Conservation (phyloP, 2,797 vertebrate genomes). For the Phylloscopus collybita region DNA sequence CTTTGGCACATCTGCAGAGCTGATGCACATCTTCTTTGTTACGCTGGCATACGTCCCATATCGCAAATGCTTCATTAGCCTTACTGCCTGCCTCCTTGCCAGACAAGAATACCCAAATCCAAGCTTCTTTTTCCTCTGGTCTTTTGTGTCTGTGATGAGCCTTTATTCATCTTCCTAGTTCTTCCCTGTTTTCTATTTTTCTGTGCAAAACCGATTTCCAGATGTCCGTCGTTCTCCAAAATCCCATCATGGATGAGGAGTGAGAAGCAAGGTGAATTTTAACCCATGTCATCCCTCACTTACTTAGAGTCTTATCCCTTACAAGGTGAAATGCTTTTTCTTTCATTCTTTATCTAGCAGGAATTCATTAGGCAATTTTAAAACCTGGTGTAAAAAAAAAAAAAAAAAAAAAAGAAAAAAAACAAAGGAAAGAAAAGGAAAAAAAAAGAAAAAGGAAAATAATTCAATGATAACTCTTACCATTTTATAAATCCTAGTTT, state of each 20-base stretch:
- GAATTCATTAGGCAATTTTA: background rate
- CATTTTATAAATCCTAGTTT: background rate
- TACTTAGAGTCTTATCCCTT: background rate
- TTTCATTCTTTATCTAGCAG: background rate
- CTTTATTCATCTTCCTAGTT: slow-evolving; percentile 84
- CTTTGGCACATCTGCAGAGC: slow-evolving; percentile 95
- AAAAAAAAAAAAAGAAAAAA: background rate
- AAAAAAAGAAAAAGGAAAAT: background rate
- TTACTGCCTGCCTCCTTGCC: slow-evolving; percentile 86
- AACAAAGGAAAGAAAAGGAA: no score
- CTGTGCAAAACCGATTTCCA: slow-evolving; percentile 78
- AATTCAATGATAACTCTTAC: background rate
- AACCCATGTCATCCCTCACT: slow-evolving; percentile 63
- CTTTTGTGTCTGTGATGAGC: slow-evolving; percentile 84
- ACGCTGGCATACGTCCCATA: slow-evolving; percentile 85
- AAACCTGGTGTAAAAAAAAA: background rate
- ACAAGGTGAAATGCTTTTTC: slow-evolving; percentile 12
- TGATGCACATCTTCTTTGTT: slow-evolving; percentile 92
- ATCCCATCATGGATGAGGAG: slow-evolving; percentile 58
- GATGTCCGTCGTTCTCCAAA: slow-evolving; percentile 78
- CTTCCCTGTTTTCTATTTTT: slow-evolving; percentile 80
- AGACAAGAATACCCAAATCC: slow-evolving; percentile 86
- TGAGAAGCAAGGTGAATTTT: slow-evolving; percentile 77
- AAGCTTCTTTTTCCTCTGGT: slow-evolving; percentile 82
- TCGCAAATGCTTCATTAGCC: slow-evolving; percentile 85